A percentile compares a stretch with the other conserved stretches of the same genome.
These are phyloP conservation scores for Anabacerthia variegaticeps DNA, from an alignment of 2,797 vertebrate genomes.

Conservation along the genomic window DNA sequence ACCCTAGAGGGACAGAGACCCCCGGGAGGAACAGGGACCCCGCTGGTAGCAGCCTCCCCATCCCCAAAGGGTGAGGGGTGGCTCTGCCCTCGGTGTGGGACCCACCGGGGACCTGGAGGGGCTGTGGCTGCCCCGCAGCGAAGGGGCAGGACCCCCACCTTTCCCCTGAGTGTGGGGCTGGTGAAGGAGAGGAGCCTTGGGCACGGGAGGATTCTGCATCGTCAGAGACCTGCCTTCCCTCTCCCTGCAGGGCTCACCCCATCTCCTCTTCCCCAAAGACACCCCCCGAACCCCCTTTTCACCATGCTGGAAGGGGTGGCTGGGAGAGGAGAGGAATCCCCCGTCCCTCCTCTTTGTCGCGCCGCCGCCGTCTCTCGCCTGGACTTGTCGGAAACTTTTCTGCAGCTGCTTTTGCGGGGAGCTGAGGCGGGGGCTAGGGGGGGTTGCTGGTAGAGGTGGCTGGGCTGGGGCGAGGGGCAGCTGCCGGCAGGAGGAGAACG, in stretches of 20 bases:
- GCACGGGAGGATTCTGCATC: not conserved
- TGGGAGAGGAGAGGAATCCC: not conserved
- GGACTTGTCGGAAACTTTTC: conserved; percentile 6
- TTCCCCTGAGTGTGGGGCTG: not conserved
- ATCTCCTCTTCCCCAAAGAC: not conserved
- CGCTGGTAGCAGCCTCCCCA: no score
- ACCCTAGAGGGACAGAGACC: not conserved
- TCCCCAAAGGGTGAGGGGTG: not conserved
- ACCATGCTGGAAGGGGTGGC: not conserved
- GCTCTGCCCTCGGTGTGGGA: not conserved
- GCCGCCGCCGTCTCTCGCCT: not conserved
- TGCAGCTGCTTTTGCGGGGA: not conserved
- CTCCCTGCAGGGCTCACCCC: not conserved
- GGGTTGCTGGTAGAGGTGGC: not conserved
- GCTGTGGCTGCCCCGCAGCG: not conserved
- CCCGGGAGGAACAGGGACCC: not conserved
- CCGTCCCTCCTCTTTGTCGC: not conserved
- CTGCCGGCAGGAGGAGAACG: accelerated
- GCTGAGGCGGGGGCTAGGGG: accelerated
- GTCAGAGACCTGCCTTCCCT: not conserved
- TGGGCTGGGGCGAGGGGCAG: not conserved
- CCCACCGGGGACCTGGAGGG: not conserved
- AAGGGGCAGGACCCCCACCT: not conserved
- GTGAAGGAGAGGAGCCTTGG: not conserved
- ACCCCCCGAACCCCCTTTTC: not conserved